These are phyloP conservation scores for Brachyistius frenatus DNA, from an alignment of 2,113 vertebrate species.

Conservation along the genomic window DNA sequence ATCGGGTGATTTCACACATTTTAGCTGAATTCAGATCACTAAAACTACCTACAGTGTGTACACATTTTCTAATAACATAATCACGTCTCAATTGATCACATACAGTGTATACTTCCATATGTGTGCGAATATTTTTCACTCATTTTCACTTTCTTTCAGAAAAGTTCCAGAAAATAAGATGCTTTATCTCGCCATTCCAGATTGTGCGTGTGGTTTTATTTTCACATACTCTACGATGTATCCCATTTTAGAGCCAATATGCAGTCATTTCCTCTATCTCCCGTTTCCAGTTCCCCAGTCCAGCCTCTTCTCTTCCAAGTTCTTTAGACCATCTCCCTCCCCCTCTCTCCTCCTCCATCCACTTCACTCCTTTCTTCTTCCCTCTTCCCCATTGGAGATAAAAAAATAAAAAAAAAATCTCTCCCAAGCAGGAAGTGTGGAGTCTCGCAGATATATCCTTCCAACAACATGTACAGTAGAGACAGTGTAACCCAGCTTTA, in stretches of 20 bases:
- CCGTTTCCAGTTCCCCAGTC: slow-evolving; percentile 52
- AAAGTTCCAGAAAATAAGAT: slow-evolving; percentile 50
- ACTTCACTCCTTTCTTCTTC: slow-evolving; percentile 22
- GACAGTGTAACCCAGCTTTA: slow-evolving; percentile 12
- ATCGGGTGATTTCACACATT: slow-evolving; percentile 21
- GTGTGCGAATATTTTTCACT: background rate
- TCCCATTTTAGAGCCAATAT: slow-evolving; percentile 39
- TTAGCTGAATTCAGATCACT: slow-evolving; percentile 17
- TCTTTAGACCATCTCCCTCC: slow-evolving; percentile 32
- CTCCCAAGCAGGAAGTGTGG: slow-evolving; percentile 46
- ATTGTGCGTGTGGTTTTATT: slow-evolving; percentile 58
- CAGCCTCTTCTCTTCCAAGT: slow-evolving; percentile 47
- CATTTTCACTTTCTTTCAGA: slow-evolving; percentile 11
- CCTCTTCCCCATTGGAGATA: slow-evolving; percentile 43
- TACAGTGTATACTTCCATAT: background rate
- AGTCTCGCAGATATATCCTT: slow-evolving; percentile 33
- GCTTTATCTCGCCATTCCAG: slow-evolving; percentile 51
- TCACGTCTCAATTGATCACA: slow-evolving; percentile 4
- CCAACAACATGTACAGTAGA: slow-evolving; percentile 7
- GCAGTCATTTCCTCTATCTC: slow-evolving; percentile 63
- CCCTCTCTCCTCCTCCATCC: slow-evolving; percentile 1
- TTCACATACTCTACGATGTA: slow-evolving; percentile 24
- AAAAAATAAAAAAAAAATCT: slow-evolving; percentile 30
- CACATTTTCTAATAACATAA: background rate
- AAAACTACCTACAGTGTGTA: slow-evolving; percentile 24